These are phyloP conservation scores for Notoglanidium macrostoma DNA, from an alignment of 2,797 vertebrate species.

Conservation along the genomic window DNA sequence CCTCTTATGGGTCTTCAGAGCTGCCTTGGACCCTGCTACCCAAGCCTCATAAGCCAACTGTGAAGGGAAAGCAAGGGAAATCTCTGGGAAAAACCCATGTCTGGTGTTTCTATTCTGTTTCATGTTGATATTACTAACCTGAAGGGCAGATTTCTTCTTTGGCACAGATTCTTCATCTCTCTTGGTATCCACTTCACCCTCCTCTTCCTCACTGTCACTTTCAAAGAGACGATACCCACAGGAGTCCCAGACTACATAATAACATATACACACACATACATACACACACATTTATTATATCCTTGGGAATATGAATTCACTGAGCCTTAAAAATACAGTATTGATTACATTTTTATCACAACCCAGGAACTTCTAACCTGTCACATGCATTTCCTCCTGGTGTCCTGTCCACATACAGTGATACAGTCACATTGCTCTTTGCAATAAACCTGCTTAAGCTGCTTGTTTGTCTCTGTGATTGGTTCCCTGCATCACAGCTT, in stretches of 20 bases:
- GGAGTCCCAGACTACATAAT: slow-evolving; percentile 66
- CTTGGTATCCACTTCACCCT: slow-evolving; percentile 66
- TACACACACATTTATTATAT: neutral
- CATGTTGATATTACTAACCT: slow-evolving; percentile 63
- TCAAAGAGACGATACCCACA: slow-evolving; percentile 76
- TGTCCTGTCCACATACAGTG: no score
- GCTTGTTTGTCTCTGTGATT: neutral
- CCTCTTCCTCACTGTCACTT: slow-evolving; percentile 77
- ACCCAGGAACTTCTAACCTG: neutral
- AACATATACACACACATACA: neutral
- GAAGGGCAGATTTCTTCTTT: slow-evolving; percentile 78
- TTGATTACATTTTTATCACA: neutral
- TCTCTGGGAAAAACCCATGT: neutral
- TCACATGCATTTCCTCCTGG: neutral
- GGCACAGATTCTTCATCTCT: slow-evolving; percentile 62
- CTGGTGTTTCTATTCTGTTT: neutral
- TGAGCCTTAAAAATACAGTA: neutral
- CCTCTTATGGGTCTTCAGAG: slow-evolving; percentile 72
- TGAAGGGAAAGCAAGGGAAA: neutral
- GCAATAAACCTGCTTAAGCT: neutral
- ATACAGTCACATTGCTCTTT: neutral
- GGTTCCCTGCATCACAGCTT: neutral
- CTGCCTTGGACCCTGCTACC: slow-evolving; percentile 73
- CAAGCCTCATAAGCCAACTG: slow-evolving; percentile 79
- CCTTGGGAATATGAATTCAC: no score